phyloP scores from a whole-genome alignment of 2,113 vertebrate genomes.

The Ptychochromis oligacanthus region DNA sequence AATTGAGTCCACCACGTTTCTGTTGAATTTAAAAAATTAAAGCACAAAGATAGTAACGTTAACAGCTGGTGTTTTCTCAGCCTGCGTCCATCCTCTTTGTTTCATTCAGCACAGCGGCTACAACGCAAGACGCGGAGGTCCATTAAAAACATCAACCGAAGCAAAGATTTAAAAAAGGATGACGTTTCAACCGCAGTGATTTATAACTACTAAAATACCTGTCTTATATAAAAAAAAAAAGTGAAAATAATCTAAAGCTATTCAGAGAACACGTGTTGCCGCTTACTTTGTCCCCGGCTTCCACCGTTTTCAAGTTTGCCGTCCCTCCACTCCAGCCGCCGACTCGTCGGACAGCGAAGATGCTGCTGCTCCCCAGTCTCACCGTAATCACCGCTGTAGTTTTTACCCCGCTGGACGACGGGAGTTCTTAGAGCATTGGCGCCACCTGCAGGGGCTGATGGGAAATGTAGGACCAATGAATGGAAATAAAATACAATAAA shows the following conservation, averaged over 20 bases:
- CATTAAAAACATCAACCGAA: constrained; percentile 35
- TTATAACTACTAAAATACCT: background rate
- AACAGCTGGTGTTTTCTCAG: constrained; percentile 7
- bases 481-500: background rate
- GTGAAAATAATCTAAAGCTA: background rate
- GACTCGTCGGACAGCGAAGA: background rate
- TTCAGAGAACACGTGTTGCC: background rate
- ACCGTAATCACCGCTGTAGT: background rate
- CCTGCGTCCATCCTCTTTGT: constrained; percentile 57
- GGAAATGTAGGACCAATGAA: constrained; percentile 25
- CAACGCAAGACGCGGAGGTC: constrained; percentile 14
- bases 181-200: background rate
- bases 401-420: background rate
- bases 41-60: background rate
- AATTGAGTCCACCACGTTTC: background rate
- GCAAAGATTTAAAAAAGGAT: background rate
- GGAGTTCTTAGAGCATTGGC: background rate
- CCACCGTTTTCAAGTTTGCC: constrained; percentile 29
- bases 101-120: constrained; percentile 21
- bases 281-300: background rate
- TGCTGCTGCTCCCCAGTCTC: constrained; percentile 20
- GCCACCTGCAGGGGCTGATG: constrained; percentile 53
- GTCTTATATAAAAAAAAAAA: fast-evolving
- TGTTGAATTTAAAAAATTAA: background rate
- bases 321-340: constrained; percentile 20